Conservation (phyloP, 2,113 vertebrate genomes). For the Syngnathus typhle region DNA sequence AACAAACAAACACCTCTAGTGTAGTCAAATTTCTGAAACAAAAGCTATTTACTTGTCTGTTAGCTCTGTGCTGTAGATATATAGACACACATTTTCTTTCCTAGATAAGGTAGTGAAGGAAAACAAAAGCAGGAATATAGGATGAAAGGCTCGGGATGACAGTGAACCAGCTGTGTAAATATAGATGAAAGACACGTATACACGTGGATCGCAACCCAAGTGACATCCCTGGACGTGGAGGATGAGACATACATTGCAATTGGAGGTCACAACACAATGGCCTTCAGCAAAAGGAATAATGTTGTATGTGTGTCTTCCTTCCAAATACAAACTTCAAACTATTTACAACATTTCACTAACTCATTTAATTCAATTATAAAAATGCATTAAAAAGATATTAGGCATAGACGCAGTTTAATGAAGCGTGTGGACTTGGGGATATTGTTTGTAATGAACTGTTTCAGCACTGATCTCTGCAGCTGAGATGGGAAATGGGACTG, state of each 20-base stretch:
- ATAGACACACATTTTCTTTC: conserved; percentile 12
- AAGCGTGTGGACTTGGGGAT: conserved; percentile 77
- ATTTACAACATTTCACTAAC: conserved; percentile 70
- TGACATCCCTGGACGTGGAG: conserved; percentile 36
- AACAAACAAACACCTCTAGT: background rate
- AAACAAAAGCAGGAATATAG: background rate
- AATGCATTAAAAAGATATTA: conserved; percentile 84
- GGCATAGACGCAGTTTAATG: conserved; percentile 73
- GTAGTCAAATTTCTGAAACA: conserved; percentile 8
- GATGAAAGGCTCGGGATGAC: conserved; percentile 18
- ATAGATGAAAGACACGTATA: conserved; percentile 34
- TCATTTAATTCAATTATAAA: conserved; percentile 81
- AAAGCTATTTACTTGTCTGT: conserved; percentile 7
- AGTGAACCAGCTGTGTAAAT: conserved; percentile 25
- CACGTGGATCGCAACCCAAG: conserved; percentile 18
- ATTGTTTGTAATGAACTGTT: conserved; percentile 77
- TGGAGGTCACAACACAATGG: conserved; percentile 33
- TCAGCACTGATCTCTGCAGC: conserved; percentile 61
- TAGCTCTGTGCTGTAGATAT: background rate
- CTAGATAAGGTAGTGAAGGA: background rate
- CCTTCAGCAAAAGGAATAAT: conserved; percentile 46
- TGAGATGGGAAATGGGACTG: conserved; percentile 43
- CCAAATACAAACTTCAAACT: conserved; percentile 54
- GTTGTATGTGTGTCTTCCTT: conserved; percentile 41
- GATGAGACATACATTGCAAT: conserved; percentile 32